Evolutionary conservation across 2,113 vertebrate genomes (phyloP).

Genomic region (Rafetus swinhoei): DNA sequence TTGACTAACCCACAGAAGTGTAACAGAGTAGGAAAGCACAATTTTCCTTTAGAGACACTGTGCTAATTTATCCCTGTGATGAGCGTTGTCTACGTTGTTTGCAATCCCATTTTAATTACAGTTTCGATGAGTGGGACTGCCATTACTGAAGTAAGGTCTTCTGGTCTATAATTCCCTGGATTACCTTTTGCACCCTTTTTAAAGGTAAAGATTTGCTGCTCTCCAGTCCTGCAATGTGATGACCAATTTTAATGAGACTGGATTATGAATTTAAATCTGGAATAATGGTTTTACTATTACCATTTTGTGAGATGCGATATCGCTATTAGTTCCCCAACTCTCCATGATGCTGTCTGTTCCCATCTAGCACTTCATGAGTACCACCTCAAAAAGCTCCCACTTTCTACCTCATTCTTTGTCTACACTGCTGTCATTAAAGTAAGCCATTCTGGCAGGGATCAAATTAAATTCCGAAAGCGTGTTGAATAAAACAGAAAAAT

Average conservation of each 20-base stretch:
- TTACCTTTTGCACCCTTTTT: not conserved
- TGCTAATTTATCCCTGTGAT: not conserved
- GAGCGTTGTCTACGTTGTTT: not conserved
- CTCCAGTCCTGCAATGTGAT: not conserved
- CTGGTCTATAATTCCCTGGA: not conserved
- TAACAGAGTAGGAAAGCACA: not conserved
- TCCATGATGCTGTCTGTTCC: not conserved
- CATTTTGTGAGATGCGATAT: not conserved
- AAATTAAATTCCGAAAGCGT: conserved; percentile 51
- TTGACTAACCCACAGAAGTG: not conserved
- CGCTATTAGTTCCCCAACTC: not conserved
- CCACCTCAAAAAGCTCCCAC: not conserved
- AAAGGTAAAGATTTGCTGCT: not conserved
- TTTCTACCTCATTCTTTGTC: not conserved
- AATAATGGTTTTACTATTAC: not conserved
- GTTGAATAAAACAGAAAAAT: conserved; percentile 44
- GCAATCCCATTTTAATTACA: not conserved
- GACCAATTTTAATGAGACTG: not conserved
- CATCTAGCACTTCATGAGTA: not conserved
- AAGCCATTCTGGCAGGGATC: conserved; percentile 2
- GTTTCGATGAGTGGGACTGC: not conserved
- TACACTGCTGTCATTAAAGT: not conserved
- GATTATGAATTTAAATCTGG: not conserved
- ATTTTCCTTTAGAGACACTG: not conserved
- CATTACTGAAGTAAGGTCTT: not conserved